Base-by-base conservation (phyloP, 2,113 vertebrate genomes). In the Tragelaphus strepsiceros region DNA sequence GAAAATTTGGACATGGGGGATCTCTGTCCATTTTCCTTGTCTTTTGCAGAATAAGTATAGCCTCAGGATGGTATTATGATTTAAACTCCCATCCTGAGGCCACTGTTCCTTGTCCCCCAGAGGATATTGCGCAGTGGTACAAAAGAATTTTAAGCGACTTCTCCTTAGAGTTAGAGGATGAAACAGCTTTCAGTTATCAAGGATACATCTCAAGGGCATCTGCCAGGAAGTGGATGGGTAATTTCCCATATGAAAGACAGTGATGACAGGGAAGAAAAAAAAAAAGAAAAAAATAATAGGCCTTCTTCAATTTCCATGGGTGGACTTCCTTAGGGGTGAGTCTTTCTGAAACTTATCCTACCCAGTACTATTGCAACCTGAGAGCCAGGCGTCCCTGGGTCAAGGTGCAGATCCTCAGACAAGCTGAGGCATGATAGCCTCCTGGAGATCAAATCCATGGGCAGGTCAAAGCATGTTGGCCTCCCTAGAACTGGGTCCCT, bases 81-180 rank as follows among this genome's bases (percentile, higher is more conserved):
- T 10, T 67, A 67, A 67, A 35, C 8, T 19, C 17, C 32, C 32
- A 67, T 35, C 4, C 32, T 67, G 1, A 10, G 17, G 8, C 17
- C 64, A 67, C 16, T 67, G 17, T 67, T 67, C 32, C 64, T 67
- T n/a, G 32, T 35, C 32, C 16, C 64, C 16, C 17, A 67, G 64
- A 19, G 17, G 32, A 67, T 67, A 67, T 19, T 17, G 19, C 2
- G 0, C 0, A 1, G 17, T 35, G 8, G 64, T 8, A 67, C 32
- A 67, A n/a, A 67, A 64, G 8, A 21, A 2, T 2, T 67, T 67
- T 67, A n/a, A n/a, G 32, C 4, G 1, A n/a, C 32, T 67, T 67
- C 64, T 67, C 32, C 62, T 67, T n/a, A n/a, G 32, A 64, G 32
- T n/a, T 64, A 67, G 62, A 67, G 16, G 64, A 67, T 67, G 1